These are phyloP conservation scores for Halcyon smyrnensis DNA, from an alignment of 2,797 vertebrate species.

Conservation along the genomic window DNA sequence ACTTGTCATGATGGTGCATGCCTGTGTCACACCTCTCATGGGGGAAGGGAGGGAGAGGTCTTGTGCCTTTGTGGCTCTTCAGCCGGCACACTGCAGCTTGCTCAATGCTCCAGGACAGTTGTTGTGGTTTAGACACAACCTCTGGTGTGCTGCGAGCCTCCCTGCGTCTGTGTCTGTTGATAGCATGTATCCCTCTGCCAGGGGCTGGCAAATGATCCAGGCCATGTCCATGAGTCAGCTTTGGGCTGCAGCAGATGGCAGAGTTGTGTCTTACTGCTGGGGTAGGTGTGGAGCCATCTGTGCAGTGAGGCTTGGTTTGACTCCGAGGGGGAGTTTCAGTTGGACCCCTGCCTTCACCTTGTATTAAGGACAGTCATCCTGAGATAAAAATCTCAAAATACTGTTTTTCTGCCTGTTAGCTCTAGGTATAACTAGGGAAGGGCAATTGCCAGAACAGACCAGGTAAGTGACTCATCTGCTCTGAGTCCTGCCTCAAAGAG, in stretches of 20 bases:
- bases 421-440: neutral
- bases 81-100: neutral
- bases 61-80: neutral
- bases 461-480: neutral
- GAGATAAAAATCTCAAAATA: neutral
- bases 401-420: neutral
- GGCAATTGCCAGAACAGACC: neutral
- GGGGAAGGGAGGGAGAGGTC: neutral
- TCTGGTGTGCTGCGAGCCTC: neutral
- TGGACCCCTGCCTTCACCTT: constrained; percentile 42
- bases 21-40: neutral
- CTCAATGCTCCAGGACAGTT: neutral
- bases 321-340: constrained; percentile 20
- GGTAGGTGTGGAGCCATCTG: constrained; percentile 59
- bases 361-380: neutral
- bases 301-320: neutral
- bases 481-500: neutral
- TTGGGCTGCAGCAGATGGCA: constrained; percentile 48
- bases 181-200: neutral
- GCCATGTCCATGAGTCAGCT: neutral
- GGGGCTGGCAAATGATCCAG: constrained; percentile 17
- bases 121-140: neutral
- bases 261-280: constrained; percentile 52
- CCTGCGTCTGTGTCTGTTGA: neutral
- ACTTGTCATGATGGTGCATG: neutral